Percentiles rank a stretch among this genome's conserved stretches.
phyloP scores from a whole-genome alignment of 2,888 invertebrate species.

The Andrena camellia region DNA sequence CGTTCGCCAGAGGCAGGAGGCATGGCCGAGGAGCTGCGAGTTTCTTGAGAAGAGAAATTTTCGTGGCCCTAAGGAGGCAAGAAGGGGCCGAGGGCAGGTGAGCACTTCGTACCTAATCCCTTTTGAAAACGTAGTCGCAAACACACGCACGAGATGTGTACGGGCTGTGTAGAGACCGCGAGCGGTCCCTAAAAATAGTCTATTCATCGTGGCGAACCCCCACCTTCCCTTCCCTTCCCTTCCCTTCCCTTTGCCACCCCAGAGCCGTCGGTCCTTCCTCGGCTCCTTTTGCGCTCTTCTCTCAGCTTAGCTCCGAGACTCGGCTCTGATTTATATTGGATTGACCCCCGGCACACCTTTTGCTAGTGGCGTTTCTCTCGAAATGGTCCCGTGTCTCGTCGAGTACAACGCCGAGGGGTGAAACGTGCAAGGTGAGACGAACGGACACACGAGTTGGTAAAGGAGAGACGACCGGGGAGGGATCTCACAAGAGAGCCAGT shows the following conservation, averaged over 20 bases:
- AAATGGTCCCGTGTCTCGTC: slow-evolving; percentile 71
- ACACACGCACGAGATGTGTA: slow-evolving; percentile 49
- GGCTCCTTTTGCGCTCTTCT: slow-evolving; percentile 33
- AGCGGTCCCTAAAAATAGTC: slow-evolving; percentile 71
- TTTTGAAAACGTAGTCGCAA: slow-evolving; percentile 67
- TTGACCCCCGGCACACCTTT: slow-evolving; percentile 80
- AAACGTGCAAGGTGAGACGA: slow-evolving; percentile 31
- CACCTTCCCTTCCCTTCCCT: slow-evolving; percentile 21
- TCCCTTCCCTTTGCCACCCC: not conserved
- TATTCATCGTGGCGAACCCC: slow-evolving; percentile 65
- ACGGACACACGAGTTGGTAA: slow-evolving; percentile 14
- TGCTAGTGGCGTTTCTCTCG: slow-evolving; percentile 75
- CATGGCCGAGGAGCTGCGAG: slow-evolving; percentile 26
- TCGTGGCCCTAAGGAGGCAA: slow-evolving; percentile 29
- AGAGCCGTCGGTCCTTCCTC: slow-evolving; percentile 26
- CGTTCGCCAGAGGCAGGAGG: slow-evolving; percentile 10
- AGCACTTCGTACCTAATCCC: slow-evolving; percentile 70
- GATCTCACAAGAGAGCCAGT: slow-evolving; percentile 68
- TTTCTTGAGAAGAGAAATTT: slow-evolving; percentile 41
- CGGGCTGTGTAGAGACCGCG: slow-evolving; percentile 57
- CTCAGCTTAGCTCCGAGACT: slow-evolving; percentile 62
- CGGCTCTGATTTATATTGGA: slow-evolving; percentile 82
- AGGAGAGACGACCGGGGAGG: slow-evolving; percentile 37
- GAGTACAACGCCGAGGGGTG: slow-evolving; percentile 37
- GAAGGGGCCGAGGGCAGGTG: slow-evolving; percentile 66